Evolutionary conservation across 2,888 invertebrate species (phyloP).

Genomic region (Coenonympha arcania): DNA sequence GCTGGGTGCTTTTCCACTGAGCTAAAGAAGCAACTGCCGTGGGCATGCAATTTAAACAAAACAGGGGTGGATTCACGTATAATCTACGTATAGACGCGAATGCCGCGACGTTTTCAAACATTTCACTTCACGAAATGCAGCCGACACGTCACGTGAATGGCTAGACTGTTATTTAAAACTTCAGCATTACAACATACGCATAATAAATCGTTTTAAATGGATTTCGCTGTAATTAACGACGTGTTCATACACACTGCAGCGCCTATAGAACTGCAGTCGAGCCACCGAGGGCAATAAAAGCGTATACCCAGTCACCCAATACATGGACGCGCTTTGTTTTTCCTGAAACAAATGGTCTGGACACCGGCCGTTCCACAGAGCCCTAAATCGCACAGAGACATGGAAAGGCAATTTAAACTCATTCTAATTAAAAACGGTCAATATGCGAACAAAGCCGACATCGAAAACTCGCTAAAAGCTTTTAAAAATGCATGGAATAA

Average conservation of each 20-base stretch:
- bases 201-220: constrained; percentile 65
- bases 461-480: neutral
- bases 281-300: constrained; percentile 59
- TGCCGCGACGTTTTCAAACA: too few species aligned
- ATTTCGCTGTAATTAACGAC: constrained; percentile 63
- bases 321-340: constrained; percentile 53
- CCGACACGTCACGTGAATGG: too few species aligned
- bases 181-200: too few species aligned
- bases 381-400: constrained; percentile 39
- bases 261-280: constrained; percentile 61
- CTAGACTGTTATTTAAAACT: too few species aligned
- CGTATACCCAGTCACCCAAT: constrained; percentile 60
- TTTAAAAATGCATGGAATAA: constrained; percentile 5
- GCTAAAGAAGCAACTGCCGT: too few species aligned
- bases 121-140: too few species aligned
- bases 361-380: constrained; percentile 25
- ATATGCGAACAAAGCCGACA: constrained; percentile 12
- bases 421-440: constrained; percentile 41
- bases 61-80: too few species aligned
- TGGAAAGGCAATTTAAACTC: constrained; percentile 45
- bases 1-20: too few species aligned
- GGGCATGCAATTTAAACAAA: too few species aligned
- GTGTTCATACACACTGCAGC: constrained; percentile 54
- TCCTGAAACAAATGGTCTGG: constrained; percentile 45
- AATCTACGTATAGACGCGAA: too few species aligned